Evolutionary conservation across 1,140 invertebrate species (phyloP).

Genomic region (Lucilia cuprina): DNA sequence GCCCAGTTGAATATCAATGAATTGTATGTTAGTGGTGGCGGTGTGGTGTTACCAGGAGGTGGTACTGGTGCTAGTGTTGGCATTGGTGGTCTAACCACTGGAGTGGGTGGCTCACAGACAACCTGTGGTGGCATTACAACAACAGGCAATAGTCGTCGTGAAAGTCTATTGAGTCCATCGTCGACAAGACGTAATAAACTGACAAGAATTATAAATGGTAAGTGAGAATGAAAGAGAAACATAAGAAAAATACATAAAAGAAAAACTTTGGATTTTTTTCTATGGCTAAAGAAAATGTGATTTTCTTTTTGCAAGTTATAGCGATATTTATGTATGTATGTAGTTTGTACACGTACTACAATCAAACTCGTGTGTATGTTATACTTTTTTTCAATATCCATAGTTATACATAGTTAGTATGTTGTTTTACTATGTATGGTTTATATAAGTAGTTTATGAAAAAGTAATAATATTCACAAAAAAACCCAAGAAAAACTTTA

Average conservation of each 20-base stretch:
- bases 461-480: no score
- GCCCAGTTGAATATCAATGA: slow-evolving; percentile 58
- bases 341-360: no score
- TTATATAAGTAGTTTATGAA: no score
- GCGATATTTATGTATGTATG: no score
- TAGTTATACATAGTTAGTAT: no score
- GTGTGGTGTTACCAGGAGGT: slow-evolving; percentile 41
- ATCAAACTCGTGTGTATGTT: no score
- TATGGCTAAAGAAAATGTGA: no score
- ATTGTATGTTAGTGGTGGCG: slow-evolving; percentile 38
- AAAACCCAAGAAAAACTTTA: no score
- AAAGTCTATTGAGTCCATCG: slow-evolving; percentile 74
- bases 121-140: slow-evolving; percentile 47
- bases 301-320: no score
- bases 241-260: neutral
- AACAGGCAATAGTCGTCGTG: slow-evolving; percentile 57
- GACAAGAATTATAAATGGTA: slow-evolving; percentile 74
- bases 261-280: neutral
- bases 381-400: no score
- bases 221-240: slow-evolving; percentile 60
- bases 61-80: slow-evolving; percentile 46
- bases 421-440: no score
- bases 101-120: slow-evolving; percentile 43
- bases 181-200: slow-evolving; percentile 76
- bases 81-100: slow-evolving; percentile 47